Conservation (phyloP, 2,888 invertebrate species). For the Drosophila vallismaia region DNA sequence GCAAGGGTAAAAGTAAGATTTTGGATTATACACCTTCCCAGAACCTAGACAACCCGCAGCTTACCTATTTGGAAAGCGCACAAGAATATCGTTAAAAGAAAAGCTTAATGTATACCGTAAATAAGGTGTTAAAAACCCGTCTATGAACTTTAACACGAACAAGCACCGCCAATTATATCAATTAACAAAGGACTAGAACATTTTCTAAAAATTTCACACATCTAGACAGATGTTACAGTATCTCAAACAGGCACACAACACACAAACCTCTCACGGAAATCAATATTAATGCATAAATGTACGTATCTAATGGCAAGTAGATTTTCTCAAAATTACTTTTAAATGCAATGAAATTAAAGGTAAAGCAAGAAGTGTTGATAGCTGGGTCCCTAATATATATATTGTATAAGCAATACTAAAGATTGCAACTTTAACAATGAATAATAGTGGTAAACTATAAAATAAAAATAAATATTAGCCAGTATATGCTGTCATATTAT, state of each 20-base stretch:
- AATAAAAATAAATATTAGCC: background rate
- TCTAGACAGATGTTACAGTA: conserved; percentile 6
- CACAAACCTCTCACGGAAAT: conserved; percentile 70
- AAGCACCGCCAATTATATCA: conserved; percentile 74
- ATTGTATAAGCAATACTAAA: conserved; percentile 50
- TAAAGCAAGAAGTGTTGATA: conserved; percentile 50
- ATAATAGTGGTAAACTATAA: conserved; percentile 11
- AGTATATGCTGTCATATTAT: conserved; percentile 5
- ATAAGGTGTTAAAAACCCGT: conserved; percentile 2
- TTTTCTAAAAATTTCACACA: conserved; percentile 36
- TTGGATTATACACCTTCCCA: background rate
- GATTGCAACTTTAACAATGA: conserved; percentile 44
- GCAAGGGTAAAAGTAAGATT: background rate
- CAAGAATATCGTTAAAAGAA: background rate
- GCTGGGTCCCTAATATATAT: conserved; percentile 41
- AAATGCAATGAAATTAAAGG: conserved; percentile 39
- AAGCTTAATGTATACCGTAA: conserved; percentile 37
- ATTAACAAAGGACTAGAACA: conserved; percentile 49
- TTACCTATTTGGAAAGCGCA: conserved; percentile 2
- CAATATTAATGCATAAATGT: conserved; percentile 28
- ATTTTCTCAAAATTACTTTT: conserved; percentile 50
- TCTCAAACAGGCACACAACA: conserved; percentile 61
- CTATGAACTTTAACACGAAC: conserved; percentile 16
- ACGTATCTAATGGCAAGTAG: conserved; percentile 46
- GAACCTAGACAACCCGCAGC: background rate